Evolutionary conservation across 1,140 invertebrate species (phyloP).

Genomic region (Heliconius hermathena): DNA sequence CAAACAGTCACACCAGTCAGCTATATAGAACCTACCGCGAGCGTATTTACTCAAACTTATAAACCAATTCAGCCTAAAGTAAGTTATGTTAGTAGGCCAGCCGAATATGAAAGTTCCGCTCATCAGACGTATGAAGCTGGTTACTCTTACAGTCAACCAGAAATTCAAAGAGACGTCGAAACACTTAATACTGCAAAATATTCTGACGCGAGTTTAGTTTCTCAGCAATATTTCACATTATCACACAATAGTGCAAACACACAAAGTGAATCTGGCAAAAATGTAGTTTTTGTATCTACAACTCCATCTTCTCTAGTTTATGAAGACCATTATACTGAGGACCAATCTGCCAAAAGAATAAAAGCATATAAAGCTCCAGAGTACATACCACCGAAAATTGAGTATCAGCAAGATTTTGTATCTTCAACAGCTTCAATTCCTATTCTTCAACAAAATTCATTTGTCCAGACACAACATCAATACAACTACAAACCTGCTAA

Average conservation of each 20-base stretch:
- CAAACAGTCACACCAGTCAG: constrained; percentile 61
- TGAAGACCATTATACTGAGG: constrained; percentile 68
- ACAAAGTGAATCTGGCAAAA: constrained; percentile 52
- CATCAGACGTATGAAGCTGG: constrained; percentile 55
- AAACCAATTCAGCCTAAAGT: constrained; percentile 56
- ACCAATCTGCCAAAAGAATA: constrained; percentile 51
- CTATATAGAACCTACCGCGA: constrained; percentile 61
- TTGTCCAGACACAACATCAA: constrained; percentile 49
- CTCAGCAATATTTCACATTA: constrained; percentile 69
- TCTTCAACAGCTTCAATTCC: constrained; percentile 57
- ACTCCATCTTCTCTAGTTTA: constrained; percentile 68
- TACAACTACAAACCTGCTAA: constrained; percentile 54
- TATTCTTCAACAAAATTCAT: constrained; percentile 49
- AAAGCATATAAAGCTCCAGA: constrained; percentile 64
- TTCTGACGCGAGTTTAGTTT: constrained; percentile 70
- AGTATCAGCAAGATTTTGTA: constrained; percentile 54
- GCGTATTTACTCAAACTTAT: constrained; percentile 63
- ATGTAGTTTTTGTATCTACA: constrained; percentile 65
- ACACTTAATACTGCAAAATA: constrained; percentile 52
- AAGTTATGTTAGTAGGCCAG: constrained; percentile 52
- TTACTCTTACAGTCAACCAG: constrained; percentile 65
- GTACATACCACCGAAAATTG: constrained; percentile 63
- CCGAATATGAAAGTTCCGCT: constrained; percentile 46
- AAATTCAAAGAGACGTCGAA: constrained; percentile 62
- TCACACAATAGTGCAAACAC: constrained; percentile 42